phyloP scores from a whole-genome alignment of 2,797 vertebrate genomes.

The Mormyrops attenuatus region DNA sequence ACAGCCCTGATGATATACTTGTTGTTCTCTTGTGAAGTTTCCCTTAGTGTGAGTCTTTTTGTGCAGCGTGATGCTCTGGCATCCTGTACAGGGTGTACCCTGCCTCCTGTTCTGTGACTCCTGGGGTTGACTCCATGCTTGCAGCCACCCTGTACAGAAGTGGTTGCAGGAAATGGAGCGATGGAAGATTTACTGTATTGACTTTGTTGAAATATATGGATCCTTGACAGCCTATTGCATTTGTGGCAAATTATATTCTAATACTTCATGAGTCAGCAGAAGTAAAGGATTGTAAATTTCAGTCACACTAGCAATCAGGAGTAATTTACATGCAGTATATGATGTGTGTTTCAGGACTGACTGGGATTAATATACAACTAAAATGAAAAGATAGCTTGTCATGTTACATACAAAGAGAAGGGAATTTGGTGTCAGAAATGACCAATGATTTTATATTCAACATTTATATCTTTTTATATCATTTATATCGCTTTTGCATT shows the following conservation, averaged over 20 bases:
- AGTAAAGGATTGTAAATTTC: not conserved
- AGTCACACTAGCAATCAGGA: not conserved
- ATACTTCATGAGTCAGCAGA: not conserved
- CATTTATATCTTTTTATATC: not conserved
- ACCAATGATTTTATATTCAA: not conserved
- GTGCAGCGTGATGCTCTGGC: not conserved
- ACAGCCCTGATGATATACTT: not conserved
- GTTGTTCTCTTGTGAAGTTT: not conserved
- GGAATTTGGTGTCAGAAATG: not conserved
- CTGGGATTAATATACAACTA: not conserved
- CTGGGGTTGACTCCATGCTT: not conserved
- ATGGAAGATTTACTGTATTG: not conserved
- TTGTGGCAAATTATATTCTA: not conserved
- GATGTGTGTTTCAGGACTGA: not conserved
- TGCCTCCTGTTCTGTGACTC: not conserved
- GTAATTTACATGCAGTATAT: not conserved
- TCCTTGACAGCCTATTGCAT: not conserved
- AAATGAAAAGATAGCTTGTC: not conserved
- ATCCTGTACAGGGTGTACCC: not conserved
- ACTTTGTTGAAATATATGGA: not conserved
- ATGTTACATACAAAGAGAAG: not conserved
- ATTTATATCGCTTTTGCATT: not conserved
- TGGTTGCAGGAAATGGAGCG: not conserved
- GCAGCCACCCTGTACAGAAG: not conserved
- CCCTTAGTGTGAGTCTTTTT: not conserved